Evolutionary conservation across 2,797 vertebrate species (phyloP).

Genomic region (Bufotes viridis): DNA sequence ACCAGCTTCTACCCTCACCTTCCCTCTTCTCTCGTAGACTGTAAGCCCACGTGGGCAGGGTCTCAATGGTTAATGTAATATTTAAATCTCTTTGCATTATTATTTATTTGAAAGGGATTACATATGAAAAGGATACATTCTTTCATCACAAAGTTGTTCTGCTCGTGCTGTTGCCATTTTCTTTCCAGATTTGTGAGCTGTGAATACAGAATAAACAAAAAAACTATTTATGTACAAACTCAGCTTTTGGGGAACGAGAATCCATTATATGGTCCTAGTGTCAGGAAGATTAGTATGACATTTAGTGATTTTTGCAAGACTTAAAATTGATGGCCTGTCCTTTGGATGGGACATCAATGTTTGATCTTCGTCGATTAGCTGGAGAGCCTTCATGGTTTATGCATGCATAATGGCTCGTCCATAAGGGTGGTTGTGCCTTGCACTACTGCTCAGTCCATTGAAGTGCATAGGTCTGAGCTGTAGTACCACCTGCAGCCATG

Average conservation of each 20-base stretch:
- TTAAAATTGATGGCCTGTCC: too few relatives aligned
- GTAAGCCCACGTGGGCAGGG: too few relatives aligned
- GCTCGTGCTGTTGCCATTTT: slow-evolving; percentile 96
- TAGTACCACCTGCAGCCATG: too few relatives aligned
- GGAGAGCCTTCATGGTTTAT: background rate
- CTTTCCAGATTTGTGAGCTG: slow-evolving; percentile 95
- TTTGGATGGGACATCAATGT: too few relatives aligned
- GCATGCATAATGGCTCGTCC: background rate
- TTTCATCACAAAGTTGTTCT: slow-evolving; percentile 99
- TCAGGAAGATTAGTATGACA: background rate
- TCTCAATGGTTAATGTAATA: too few relatives aligned
- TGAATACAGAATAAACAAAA: slow-evolving; percentile 64
- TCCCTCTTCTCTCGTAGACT: too few relatives aligned
- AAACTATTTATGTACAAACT: background rate
- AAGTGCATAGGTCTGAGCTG: too few relatives aligned
- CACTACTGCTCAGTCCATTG: background rate
- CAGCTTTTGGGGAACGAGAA: background rate
- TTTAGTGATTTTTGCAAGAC: background rate
- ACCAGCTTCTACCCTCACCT: too few relatives aligned
- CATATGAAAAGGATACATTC: slow-evolving; percentile 99
- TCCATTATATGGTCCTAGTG: background rate
- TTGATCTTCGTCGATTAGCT: background rate
- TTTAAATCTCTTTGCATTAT: too few relatives aligned
- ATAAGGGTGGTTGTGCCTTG: background rate
- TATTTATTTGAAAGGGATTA: too few relatives aligned